Evolutionary conservation across 2,113 vertebrate species (phyloP).

Genomic region (Poicephalus gulielmi): DNA sequence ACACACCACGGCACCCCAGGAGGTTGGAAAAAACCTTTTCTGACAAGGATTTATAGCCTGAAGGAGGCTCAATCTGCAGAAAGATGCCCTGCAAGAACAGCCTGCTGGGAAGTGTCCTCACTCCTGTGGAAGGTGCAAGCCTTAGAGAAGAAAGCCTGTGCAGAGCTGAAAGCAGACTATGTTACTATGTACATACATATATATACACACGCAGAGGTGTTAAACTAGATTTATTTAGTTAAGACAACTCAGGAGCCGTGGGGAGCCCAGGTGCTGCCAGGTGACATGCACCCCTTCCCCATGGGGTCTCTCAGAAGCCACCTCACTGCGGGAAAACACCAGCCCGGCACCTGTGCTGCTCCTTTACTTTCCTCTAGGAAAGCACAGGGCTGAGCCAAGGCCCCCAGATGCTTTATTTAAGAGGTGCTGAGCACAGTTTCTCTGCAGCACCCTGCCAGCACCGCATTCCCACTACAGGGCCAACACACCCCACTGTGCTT

Average conservation of each 20-base stretch:
- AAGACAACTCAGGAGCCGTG: neutral
- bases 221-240: neutral
- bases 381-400: neutral
- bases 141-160: neutral
- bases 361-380: neutral
- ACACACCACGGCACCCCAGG: fast-evolving
- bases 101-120: fast-evolving
- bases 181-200: neutral
- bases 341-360: neutral
- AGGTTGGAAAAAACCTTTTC: neutral
- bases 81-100: fast-evolving
- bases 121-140: neutral
- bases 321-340: neutral
- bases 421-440: neutral
- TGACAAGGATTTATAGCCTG: no score
- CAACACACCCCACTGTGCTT: no score
- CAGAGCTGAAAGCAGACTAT: neutral
- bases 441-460: neutral
- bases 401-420: no score
- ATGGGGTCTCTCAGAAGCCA: fast-evolving
- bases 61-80: neutral
- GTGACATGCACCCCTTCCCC: neutral
- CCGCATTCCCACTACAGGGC: no score
- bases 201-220: neutral
- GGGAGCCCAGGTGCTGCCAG: neutral